Base-by-base conservation (phyloP, 2,113 vertebrate species). In the Theristicus caerulescens region DNA sequence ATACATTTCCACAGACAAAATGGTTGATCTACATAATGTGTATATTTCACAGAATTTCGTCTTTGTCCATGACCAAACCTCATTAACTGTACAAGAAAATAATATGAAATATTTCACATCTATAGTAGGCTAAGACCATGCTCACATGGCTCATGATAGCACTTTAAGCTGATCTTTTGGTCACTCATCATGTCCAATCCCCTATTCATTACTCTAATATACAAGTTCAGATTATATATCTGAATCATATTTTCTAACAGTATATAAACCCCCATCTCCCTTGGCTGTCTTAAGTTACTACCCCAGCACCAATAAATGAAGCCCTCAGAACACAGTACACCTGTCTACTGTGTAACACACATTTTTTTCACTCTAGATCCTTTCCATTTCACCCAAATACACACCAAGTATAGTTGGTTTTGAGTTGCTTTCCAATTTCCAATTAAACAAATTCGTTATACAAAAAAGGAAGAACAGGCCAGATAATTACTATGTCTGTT, bases 401-500 rank as follows among this genome's bases (percentile, higher is more conserved):
- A 80, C 22, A 55, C 3, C 16, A 77, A 83, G 40, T 47, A 89
- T n/a, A 49, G 27, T 24, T 59, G 78, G 42, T 83, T 85, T 82
- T 69, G 88, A 74, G 24, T 46, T 89, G 67, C 47, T 83, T 42
- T 69, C 65, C 87, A 96, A 86, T 93, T 92, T 93, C 73, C 82
- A 93, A 92, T 86, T 79, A 88, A 93, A 82, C 42, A 85, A 88
- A 71, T 89, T 67, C 62, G 32, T 84, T 87, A 40, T 5, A 88
- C 78, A 82, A 66, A 86, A 80, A 61, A 82, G 59, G n/a, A 92
- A 72, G 62, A 95, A 85, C 29, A 47, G 82, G 57, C 49, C 86
- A 91, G 76, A 93, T 86, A 97, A 96, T 88, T 94, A 85, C 61
- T 72, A 13, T 47, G 77, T 80, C 80, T 95, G 31, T 88, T 96